These are phyloP conservation scores for Leptosomus discolor DNA, from an alignment of 2,113 vertebrate genomes.

Conservation along the genomic window DNA sequence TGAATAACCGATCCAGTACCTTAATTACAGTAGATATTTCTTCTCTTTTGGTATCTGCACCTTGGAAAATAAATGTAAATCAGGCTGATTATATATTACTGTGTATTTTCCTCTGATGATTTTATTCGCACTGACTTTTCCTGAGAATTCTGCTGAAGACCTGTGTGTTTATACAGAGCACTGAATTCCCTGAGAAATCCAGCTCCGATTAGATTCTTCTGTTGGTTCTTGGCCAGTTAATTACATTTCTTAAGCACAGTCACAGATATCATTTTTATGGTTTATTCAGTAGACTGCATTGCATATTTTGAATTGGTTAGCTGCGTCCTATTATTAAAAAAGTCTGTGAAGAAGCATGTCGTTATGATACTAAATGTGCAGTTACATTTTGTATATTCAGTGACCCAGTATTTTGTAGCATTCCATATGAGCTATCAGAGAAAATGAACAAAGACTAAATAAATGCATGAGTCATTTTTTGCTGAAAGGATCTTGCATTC, in stretches of 20 bases:
- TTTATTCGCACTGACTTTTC: not conserved
- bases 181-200: not conserved
- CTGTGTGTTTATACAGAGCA: not conserved
- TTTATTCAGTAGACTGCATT: not conserved
- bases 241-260: not conserved
- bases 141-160: not conserved
- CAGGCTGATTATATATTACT: not conserved
- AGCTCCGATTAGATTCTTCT: not conserved
- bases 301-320: not conserved
- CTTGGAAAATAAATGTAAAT: not conserved
- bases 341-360: not conserved
- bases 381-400: conserved; percentile 43
- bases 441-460: conserved; percentile 47
- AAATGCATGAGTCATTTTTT: conserved; percentile 53
- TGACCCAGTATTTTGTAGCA: conserved; percentile 46
- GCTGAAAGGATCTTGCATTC: not conserved
- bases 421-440: not conserved
- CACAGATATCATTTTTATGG: not conserved
- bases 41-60: not conserved
- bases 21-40: not conserved
- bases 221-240: not conserved
- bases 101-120: not conserved
- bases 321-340: not conserved
- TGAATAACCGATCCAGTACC: not conserved
- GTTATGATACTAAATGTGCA: not conserved